Conservation (phyloP, 2,113 vertebrate species). For the Cichladusa arquata region DNA sequence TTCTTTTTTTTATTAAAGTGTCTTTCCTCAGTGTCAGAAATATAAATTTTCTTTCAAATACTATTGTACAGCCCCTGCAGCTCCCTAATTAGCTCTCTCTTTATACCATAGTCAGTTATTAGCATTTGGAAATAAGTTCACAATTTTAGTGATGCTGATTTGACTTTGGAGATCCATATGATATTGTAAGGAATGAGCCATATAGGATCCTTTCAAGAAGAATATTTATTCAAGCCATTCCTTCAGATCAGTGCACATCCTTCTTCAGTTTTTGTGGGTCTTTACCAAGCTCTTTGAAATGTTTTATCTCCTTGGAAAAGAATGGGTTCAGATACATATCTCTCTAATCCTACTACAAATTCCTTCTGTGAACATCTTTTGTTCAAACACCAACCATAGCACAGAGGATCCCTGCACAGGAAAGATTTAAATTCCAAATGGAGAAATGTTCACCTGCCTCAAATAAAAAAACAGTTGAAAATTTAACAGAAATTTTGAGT, state of each 20-base stretch:
- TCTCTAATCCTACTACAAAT: neutral
- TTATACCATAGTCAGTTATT: neutral
- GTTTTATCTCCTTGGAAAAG: neutral
- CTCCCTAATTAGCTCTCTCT: neutral
- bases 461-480: neutral
- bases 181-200: neutral
- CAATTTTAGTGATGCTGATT: neutral
- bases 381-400: neutral
- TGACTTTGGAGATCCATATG: neutral
- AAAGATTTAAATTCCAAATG: neutral
- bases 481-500: neutral
- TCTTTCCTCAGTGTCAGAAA: neutral
- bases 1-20: neutral
- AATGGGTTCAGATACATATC: neutral
- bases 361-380: neutral
- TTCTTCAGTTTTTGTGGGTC: neutral
- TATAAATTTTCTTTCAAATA: neutral
- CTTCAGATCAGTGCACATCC: neutral
- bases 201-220: neutral
- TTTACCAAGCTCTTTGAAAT: neutral
- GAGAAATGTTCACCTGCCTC: neutral
- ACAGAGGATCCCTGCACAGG: neutral
- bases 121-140: neutral
- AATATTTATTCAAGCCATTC: neutral
- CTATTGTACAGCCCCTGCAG: neutral